Evolutionary conservation across 30 jellyfish, hydroid and myxozoan genomes (phyloP).

Genomic region (Chrysaora quinquecirrha): DNA sequence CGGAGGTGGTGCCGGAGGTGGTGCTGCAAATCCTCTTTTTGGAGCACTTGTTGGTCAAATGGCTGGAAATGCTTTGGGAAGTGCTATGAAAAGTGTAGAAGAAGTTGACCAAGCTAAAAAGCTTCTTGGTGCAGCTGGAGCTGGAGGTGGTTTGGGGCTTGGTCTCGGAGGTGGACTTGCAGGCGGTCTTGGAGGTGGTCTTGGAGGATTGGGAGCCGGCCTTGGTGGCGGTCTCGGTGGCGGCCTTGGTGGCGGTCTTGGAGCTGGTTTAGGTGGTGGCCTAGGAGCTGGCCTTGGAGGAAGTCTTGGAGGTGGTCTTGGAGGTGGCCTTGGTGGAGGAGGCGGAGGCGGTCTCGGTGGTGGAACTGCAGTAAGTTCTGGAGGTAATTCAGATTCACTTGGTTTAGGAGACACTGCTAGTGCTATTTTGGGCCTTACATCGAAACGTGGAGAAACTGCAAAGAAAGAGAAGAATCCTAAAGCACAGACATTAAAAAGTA

Average conservation of each 20-base stretch:
- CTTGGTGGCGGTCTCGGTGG: constrained; percentile 32
- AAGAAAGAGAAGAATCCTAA: not conserved
- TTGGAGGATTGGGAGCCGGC: constrained; percentile 16
- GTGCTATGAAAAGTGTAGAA: constrained; percentile 63
- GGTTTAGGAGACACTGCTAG: constrained; percentile 24
- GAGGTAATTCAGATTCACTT: constrained; percentile 18
- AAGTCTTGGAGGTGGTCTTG: constrained; percentile 24
- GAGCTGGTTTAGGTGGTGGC: constrained; percentile 42
- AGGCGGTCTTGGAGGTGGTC: constrained; percentile 22
- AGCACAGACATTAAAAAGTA: not conserved
- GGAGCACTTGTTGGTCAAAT: constrained; percentile 62
- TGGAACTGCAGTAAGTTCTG: constrained; percentile 47
- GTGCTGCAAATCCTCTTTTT: constrained; percentile 26
- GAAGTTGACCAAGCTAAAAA: constrained; percentile 54
- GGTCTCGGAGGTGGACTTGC: constrained; percentile 34
- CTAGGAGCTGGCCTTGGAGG: constrained; percentile 21
- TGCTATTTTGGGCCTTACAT: constrained; percentile 35
- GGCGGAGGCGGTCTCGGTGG: constrained; percentile 55
- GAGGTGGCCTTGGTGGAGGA: constrained; percentile 26
- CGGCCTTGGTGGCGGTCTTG: constrained; percentile 22
- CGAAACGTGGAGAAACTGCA: constrained; percentile 35
- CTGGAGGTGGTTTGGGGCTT: constrained; percentile 37
- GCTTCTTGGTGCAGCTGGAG: constrained; percentile 34
- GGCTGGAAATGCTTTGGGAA: constrained; percentile 69
- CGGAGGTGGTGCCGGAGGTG: constrained; percentile 41